These are phyloP conservation scores for Heliconius hortense DNA, from an alignment of 2,888 invertebrate species.

Conservation along the genomic window DNA sequence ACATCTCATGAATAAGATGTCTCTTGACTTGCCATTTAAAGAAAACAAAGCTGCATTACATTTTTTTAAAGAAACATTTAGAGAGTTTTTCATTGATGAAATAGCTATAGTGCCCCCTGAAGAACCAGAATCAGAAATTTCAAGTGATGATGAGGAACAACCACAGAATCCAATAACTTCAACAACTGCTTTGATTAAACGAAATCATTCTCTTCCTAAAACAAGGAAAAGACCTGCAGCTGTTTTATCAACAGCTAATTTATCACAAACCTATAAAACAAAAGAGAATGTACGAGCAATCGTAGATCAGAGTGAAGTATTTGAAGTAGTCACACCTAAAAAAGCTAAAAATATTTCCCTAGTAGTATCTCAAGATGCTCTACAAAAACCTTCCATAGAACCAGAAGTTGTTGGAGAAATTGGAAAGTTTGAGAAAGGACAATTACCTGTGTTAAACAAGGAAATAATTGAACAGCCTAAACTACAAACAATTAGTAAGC, in stretches of 20 bases:
- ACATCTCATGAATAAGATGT: slow-evolving; percentile 98
- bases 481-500: slow-evolving; percentile 80
- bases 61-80: slow-evolving; percentile 66
- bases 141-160: slow-evolving; percentile 66
- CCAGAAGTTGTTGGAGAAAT: slow-evolving; percentile 69
- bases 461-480: slow-evolving; percentile 51
- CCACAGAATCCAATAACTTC: slow-evolving; percentile 50
- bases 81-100: slow-evolving; percentile 57
- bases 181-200: slow-evolving; percentile 51
- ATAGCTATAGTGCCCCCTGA: slow-evolving; percentile 51
- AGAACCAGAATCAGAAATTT: slow-evolving; percentile 63
- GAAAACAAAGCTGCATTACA: slow-evolving; percentile 61
- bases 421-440: slow-evolving; percentile 70
- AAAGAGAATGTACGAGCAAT: slow-evolving; percentile 30
- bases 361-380: slow-evolving; percentile 66
- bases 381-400: slow-evolving; percentile 60
- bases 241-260: slow-evolving; percentile 52
- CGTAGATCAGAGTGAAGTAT: slow-evolving; percentile 67
- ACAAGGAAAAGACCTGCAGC: slow-evolving; percentile 61
- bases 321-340: slow-evolving; percentile 63
- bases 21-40: slow-evolving; percentile 91
- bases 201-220: slow-evolving; percentile 66
- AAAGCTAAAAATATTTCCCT: slow-evolving; percentile 74
- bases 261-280: slow-evolving; percentile 59
- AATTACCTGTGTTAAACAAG: slow-evolving; percentile 49